Evolutionary conservation across 2,113 vertebrate species (phyloP), one percentile per base, ranked within the genome.

Genomic region (Tenebrosternarchus preto): DNA sequence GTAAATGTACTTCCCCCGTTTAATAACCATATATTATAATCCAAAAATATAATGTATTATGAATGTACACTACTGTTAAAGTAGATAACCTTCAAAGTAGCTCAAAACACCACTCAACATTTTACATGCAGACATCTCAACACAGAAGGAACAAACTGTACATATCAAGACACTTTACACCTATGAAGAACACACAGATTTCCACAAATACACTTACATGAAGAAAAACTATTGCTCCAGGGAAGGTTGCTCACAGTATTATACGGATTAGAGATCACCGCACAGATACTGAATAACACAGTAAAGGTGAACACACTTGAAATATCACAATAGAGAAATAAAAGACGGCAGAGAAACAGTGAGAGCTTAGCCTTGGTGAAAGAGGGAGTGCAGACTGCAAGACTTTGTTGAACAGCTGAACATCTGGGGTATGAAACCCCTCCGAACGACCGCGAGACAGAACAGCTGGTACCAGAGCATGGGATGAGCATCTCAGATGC

Each of bases 141-240:
- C 80, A 74, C 25, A 55, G 72, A 78, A 53, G 27, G 56, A 78
- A 84, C 72, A 78, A 63, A 67, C 61, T 16, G 39, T 78, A 81
- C 76, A 73, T 29, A 77, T 74, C 69, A 76, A 46, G 76, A 82
- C 80, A 73, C 22, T 80, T 74, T 71, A 75, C 57, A 68, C 82
- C 64, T 50, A 82, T 73, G 16, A 75, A 36, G 24, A 76, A 76
- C 56, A 24, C 24, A 11, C 17, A 77, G 9, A 73, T 80, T 69
- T 76, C 2, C 66, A 77, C 56, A 71, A 79, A 53, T 55, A 78
- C 39, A 22, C 59, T 50, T 64, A 50, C 70, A 27, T 77, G 69
- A 61, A 76, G 7, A 17, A 53, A 31, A 74, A 83, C 22, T 25
- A 46, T 57, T n/a, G 64, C 60, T 63, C 8, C 46, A 9, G 46